Evolutionary conservation across 1,140 invertebrate genomes (phyloP).

Genomic region (Lutraria rhynchaena): DNA sequence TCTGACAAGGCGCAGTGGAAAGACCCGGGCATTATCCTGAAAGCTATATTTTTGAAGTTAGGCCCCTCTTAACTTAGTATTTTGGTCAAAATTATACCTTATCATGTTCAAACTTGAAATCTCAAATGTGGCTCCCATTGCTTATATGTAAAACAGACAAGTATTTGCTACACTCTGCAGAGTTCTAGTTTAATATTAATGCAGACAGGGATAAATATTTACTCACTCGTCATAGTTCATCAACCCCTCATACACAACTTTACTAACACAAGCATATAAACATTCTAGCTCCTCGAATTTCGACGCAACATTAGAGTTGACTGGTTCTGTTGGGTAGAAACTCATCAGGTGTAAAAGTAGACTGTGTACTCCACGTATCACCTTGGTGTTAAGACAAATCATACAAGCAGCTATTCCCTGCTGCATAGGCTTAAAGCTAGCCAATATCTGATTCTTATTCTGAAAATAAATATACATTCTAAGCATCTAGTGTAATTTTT

Average conservation of each 20-base stretch:
- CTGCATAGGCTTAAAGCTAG: constrained; percentile 93
- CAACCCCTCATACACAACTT: constrained; percentile 93
- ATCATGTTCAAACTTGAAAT: too few relatives aligned
- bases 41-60: too few relatives aligned
- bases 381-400: constrained; percentile 92
- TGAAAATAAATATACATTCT: constrained; percentile 63
- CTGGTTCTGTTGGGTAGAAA: constrained; percentile 95
- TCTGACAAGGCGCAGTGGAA: too few relatives aligned
- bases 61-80: too few relatives aligned
- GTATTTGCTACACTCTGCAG: too few relatives aligned
- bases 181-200: too few relatives aligned
- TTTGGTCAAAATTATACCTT: too few relatives aligned
- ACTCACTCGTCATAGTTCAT: constrained; percentile 92
- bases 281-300: constrained; percentile 96
- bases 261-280: constrained; percentile 94
- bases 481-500: too few relatives aligned
- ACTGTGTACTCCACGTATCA: constrained; percentile 93
- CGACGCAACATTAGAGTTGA: constrained; percentile 88
- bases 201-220: too few relatives aligned
- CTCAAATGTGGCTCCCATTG: too few relatives aligned
- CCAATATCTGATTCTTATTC: constrained; percentile 92
- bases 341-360: constrained; percentile 93
- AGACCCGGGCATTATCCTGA: too few relatives aligned
- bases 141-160: too few relatives aligned
- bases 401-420: constrained; percentile 92